Evolutionary conservation across 2,113 vertebrate species (phyloP), one percentile per base, ranked within the genome.

Genomic region (Rhabdornis inornatus): DNA sequence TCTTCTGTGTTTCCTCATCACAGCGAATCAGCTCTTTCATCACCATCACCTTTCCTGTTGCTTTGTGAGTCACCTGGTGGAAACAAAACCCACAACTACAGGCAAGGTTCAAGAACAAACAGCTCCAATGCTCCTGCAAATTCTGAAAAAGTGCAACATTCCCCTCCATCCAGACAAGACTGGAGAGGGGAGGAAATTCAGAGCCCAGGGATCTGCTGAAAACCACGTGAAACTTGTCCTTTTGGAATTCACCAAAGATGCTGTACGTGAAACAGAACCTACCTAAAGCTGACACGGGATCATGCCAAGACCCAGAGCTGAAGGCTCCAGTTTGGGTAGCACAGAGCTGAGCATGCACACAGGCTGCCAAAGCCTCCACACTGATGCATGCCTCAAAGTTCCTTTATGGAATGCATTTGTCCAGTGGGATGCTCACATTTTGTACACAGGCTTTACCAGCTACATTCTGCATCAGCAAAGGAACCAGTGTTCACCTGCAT

Each of bases 1-100:
- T 99, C 97, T 99, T 99, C 98, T 99, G 99, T 6, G 99, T 99
- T 97, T 99, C 99, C 87, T 99, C 99, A 74, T 99, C 99, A 94
- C 99, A 99, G 23, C 99, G 99, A 92, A 99, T 99, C 92, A 99
- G 97, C 96, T 99, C 99, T 95, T 99, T 99, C 99, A 99, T 99
- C 92, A 99, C 99, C 99, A 99, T 99, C 97, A 99, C 99, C 94
- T 99, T 99, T 85, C 99, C 99, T 3, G 99, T 99, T 90, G 99
- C 99, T 98, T 99, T 99, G 96, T 99, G 99, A 49, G 99, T 99
- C 92, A 99, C 98, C 99, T 99, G 97, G 31, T 68, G 53, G 65
- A 72, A 97, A 96, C 39, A 30, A 56, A 92, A 44, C 77, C 33
- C 39, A 50, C 94, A 75, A 92, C 68, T 72, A 49, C 72, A 70